Evolutionary conservation across 2,113 vertebrate genomes (phyloP).

Genomic region (Lota lota): DNA sequence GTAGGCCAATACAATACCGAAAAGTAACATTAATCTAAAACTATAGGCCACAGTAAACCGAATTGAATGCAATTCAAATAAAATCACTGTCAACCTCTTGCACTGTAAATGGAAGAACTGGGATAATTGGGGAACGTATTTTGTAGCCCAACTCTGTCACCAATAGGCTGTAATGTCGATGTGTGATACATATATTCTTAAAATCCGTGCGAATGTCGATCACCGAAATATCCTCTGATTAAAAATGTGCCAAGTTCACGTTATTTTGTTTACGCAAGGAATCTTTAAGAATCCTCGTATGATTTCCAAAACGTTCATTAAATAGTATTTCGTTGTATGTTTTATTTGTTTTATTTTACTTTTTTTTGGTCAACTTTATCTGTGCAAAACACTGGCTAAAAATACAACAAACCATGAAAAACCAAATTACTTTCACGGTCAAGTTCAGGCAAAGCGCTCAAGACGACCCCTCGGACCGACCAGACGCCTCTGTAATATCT

Average conservation of each 20-base stretch:
- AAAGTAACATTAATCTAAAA: not conserved
- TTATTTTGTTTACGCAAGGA: not conserved
- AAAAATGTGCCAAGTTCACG: no score
- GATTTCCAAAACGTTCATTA: not conserved
- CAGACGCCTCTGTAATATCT: slow-evolving; percentile 16
- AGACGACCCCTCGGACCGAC: slow-evolving; percentile 8
- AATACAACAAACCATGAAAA: not conserved
- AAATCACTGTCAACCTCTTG: slow-evolving; percentile 1
- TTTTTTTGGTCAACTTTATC: not conserved
- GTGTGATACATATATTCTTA: not conserved
- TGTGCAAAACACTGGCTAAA: not conserved
- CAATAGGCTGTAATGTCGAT: no score
- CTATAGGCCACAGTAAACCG: not conserved
- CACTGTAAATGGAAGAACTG: not conserved
- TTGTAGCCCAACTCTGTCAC: not conserved
- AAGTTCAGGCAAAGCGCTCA: slow-evolving; percentile 67
- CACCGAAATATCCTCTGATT: no score
- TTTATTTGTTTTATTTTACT: not conserved
- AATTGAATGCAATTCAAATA: not conserved
- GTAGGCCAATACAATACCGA: not conserved
- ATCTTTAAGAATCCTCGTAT: not conserved
- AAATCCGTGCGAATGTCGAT: no score
- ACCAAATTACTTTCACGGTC: slow-evolving; percentile 30
- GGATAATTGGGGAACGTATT: not conserved
- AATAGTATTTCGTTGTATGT: not conserved